Conservation (phyloP, 2,888 invertebrate species). For the Trichogramma dendrolimi region DNA sequence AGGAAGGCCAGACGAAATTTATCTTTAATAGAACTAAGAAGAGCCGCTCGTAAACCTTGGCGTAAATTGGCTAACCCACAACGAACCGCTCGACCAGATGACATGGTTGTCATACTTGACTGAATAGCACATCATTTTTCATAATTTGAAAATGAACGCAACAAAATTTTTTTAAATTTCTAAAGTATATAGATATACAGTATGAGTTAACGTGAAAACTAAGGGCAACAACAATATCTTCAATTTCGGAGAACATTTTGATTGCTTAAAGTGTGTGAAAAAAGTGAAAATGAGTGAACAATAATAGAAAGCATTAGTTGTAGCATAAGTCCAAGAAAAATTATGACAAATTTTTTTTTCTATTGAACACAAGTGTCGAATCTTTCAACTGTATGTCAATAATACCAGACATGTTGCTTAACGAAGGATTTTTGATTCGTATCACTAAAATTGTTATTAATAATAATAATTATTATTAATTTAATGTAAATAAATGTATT, state of each 20-base stretch:
- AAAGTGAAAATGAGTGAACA: not conserved
- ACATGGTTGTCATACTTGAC: slow-evolving; percentile 53
- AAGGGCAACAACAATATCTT: slow-evolving; percentile 10
- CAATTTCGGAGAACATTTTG: not conserved
- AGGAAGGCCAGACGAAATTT: slow-evolving; percentile 82
- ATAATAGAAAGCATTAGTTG: not conserved
- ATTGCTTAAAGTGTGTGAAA: slow-evolving; percentile 7
- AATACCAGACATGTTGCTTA: slow-evolving; percentile 47
- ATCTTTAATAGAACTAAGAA: slow-evolving; percentile 71
- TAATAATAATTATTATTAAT: slow-evolving; percentile 51
- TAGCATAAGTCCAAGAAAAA: slow-evolving; percentile 10
- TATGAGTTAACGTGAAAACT: slow-evolving; percentile 6
- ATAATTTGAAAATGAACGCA: not conserved
- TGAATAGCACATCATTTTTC: slow-evolving; percentile 39
- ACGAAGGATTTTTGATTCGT: slow-evolving; percentile 51
- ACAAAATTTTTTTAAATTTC: slow-evolving; percentile 4
- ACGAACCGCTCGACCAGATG: slow-evolving; percentile 42
- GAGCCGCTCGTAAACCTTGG: slow-evolving; percentile 84
- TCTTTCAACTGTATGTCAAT: slow-evolving; percentile 16
- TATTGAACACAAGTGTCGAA: slow-evolving; percentile 20
- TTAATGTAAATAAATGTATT: slow-evolving; percentile 49
- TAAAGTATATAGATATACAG: slow-evolving; percentile 13
- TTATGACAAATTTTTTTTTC: slow-evolving; percentile 19
- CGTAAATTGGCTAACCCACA: slow-evolving; percentile 55
- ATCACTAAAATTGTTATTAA: slow-evolving; percentile 52